These are phyloP conservation scores for Hyles vespertilio DNA, from an alignment of 1,140 invertebrate genomes.

Conservation along the genomic window DNA sequence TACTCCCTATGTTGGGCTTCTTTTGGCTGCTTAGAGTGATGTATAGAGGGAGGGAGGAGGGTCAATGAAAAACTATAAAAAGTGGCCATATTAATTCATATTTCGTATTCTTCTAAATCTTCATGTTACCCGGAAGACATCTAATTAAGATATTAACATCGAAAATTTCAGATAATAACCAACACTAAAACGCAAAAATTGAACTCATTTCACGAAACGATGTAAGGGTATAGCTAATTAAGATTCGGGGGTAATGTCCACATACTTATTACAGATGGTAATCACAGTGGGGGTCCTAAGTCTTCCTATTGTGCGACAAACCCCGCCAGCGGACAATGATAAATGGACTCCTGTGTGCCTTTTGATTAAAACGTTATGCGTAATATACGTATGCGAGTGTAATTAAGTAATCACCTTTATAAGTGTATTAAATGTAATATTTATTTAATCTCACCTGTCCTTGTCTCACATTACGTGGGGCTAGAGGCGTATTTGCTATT, in stretches of 20 bases:
- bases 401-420: too few relatives aligned
- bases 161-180: constrained; percentile 1
- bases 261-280: constrained; percentile 30
- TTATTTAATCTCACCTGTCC: too few relatives aligned
- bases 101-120: constrained; percentile 1
- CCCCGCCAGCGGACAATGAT: constrained; percentile 28
- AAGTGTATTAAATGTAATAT: too few relatives aligned
- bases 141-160: background rate
- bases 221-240: constrained; percentile 23
- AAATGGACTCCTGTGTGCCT: constrained; percentile 21
- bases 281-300: constrained; percentile 16
- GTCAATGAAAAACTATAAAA: too few relatives aligned
- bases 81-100: too few relatives aligned
- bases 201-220: constrained; percentile 10
- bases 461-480: too few relatives aligned
- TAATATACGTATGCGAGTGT: too few relatives aligned
- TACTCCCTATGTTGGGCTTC: too few relatives aligned
- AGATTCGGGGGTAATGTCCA: constrained; percentile 22
- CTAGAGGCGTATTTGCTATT: too few relatives aligned
- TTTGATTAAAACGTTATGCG: constrained; percentile 7
- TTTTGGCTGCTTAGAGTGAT: too few relatives aligned
- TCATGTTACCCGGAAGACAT: constrained; percentile 3
- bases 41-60: too few relatives aligned
- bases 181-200: constrained; percentile 9
- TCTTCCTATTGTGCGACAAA: constrained; percentile 27